Percentiles rank a stretch among this genome's conserved stretches.
Evolutionary conservation across 2,888 invertebrate species (phyloP).

Genomic region (Prenolepis imparis): DNA sequence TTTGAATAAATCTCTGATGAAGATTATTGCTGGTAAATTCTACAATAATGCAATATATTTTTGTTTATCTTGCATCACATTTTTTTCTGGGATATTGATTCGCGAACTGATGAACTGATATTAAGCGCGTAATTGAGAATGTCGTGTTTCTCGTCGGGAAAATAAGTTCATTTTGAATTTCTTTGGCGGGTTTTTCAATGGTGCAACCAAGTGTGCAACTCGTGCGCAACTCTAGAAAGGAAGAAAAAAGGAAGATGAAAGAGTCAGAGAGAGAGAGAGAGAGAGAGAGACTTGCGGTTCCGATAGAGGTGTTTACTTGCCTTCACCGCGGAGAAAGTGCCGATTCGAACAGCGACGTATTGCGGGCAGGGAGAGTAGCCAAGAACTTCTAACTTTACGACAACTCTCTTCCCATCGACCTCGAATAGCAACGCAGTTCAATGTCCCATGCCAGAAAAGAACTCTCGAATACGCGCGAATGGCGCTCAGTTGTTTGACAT

Average conservation of each 20-base stretch:
- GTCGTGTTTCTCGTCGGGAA: background rate
- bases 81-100: background rate
- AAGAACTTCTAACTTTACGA: conserved; percentile 80
- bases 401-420: conserved; percentile 80
- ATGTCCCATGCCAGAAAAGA: conserved; percentile 67
- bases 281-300: conserved; percentile 48
- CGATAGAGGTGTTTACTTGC: conserved; percentile 61
- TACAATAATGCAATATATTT: conserved; percentile 8
- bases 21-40: background rate
- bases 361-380: conserved; percentile 79
- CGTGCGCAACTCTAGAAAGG: conserved; percentile 24
- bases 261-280: conserved; percentile 11
- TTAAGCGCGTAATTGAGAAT: conserved; percentile 37
- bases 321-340: conserved; percentile 79
- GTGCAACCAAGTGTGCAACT: conserved; percentile 30
- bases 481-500: background rate
- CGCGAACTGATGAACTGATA: background rate
- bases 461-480: conserved; percentile 29
- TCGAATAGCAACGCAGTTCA: conserved; percentile 79
- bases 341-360: conserved; percentile 53
- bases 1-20: background rate
- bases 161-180: conserved; percentile 34
- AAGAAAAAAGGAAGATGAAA: conserved; percentile 3
- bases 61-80: conserved; percentile 4
- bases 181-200: conserved; percentile 16